Evolutionary conservation across 2,797 vertebrate genomes (phyloP).

Genomic region (Microctenopoma stevenorrisi): DNA sequence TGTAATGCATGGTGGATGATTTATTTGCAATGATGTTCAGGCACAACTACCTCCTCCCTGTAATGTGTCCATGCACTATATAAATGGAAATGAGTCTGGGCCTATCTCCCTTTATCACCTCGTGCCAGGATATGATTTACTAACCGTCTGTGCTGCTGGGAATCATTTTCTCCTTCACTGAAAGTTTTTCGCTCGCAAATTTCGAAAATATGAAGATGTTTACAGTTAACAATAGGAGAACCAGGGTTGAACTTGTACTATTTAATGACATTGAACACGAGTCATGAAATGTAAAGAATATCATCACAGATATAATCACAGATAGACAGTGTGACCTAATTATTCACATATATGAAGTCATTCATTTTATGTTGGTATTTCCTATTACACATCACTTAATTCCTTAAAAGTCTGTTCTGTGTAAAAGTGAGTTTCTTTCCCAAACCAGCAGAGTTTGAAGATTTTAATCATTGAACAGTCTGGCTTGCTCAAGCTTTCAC

Average conservation of each 20-base stretch:
- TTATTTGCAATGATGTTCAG: constrained; percentile 74
- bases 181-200: constrained; percentile 48
- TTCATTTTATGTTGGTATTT: constrained; percentile 8
- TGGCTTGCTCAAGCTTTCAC: constrained; percentile 1
- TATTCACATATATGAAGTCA: not conserved
- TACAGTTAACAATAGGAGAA: constrained; percentile 14
- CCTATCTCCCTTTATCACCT: constrained; percentile 69
- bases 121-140: constrained; percentile 70
- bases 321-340: not conserved
- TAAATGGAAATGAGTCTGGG: constrained; percentile 80
- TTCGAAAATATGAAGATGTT: constrained; percentile 39
- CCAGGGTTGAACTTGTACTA: not conserved
- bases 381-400: not conserved
- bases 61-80: constrained; percentile 75
- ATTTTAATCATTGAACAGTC: not conserved
- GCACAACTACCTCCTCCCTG: constrained; percentile 63
- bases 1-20: constrained; percentile 63
- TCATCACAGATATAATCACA: not conserved
- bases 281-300: constrained; percentile 12
- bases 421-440: not conserved
- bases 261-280: not conserved
- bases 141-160: constrained; percentile 56
- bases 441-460: not conserved
- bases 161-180: constrained; percentile 62
- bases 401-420: not conserved